These are phyloP conservation scores for Deilephila porcellus DNA, from an alignment of 2,888 invertebrate species.

Conservation along the genomic window DNA sequence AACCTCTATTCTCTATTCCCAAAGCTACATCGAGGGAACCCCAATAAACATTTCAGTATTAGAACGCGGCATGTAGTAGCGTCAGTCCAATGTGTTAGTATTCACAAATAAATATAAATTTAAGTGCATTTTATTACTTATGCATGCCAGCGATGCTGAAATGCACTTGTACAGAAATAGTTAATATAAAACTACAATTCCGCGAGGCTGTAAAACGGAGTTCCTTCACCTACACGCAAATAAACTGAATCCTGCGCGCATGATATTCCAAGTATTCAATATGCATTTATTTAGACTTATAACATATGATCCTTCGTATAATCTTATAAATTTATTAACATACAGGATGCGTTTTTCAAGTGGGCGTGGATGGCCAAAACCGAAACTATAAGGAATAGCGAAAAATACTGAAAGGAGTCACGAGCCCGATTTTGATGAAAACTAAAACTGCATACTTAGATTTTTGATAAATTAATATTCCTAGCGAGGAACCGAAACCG, in stretches of 20 bases:
- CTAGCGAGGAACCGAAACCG: no score
- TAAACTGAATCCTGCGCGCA: neutral
- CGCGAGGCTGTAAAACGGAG: constrained; percentile 40
- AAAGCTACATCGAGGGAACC: neutral
- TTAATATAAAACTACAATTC: constrained; percentile 52
- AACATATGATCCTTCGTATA: neutral
- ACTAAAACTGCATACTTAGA: no score
- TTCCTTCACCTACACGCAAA: constrained; percentile 41
- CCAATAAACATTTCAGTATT: no score
- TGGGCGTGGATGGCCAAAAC: no score
- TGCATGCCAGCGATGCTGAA: constrained; percentile 49
- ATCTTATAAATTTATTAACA: neutral
- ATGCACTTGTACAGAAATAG: constrained; percentile 56
- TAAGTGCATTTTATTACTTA: constrained; percentile 65
- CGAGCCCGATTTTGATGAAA: no score
- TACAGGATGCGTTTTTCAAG: no score
- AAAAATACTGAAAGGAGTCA: no score
- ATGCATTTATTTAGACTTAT: neutral
- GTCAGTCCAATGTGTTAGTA: constrained; percentile 10
- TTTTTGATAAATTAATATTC: no score
- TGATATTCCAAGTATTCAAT: neutral
- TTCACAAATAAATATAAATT: constrained; percentile 43
- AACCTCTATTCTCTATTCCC: no score
- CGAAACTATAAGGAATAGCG: no score
- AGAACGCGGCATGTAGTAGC: constrained; percentile 3